These are phyloP conservation scores for Camponotus pennsylvanicus DNA, from an alignment of 1,140 invertebrate genomes.

Conservation along the genomic window DNA sequence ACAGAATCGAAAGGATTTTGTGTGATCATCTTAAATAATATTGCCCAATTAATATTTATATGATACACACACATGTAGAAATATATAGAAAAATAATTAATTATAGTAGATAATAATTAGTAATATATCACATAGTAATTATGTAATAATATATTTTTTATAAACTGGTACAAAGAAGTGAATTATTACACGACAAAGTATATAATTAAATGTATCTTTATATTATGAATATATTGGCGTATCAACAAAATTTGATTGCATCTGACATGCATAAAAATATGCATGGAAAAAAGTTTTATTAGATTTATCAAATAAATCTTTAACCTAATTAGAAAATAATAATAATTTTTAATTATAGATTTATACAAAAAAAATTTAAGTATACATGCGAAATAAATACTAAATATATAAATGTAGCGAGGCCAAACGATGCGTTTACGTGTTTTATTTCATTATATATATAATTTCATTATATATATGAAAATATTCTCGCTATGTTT, in stretches of 20 bases:
- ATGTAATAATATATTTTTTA: too few species aligned
- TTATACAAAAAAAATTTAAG: neutral
- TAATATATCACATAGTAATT: too few species aligned
- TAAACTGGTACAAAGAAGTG: neutral
- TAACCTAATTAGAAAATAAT: neutral
- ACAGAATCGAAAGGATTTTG: too few species aligned
- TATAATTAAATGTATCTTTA: neutral
- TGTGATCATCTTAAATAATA: too few species aligned
- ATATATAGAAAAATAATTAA: too few species aligned
- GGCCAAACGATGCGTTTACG: too few species aligned
- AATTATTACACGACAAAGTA: neutral
- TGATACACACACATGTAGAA: too few species aligned
- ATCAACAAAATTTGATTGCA: neutral
- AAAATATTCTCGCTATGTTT: too few species aligned
- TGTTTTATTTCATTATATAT: too few species aligned
- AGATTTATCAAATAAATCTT: neutral
- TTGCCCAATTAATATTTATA: too few species aligned
- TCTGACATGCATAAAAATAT: neutral
- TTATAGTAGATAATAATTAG: too few species aligned
- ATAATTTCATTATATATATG: too few species aligned
- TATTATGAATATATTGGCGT: neutral
- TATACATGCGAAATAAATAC: neutral
- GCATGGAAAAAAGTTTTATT: neutral
- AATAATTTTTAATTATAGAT: conserved; percentile 12
- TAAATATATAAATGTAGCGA: neutral